These are phyloP conservation scores for Rhagonycha lutea DNA, from an alignment of 2,888 invertebrate species.

Conservation along the genomic window DNA sequence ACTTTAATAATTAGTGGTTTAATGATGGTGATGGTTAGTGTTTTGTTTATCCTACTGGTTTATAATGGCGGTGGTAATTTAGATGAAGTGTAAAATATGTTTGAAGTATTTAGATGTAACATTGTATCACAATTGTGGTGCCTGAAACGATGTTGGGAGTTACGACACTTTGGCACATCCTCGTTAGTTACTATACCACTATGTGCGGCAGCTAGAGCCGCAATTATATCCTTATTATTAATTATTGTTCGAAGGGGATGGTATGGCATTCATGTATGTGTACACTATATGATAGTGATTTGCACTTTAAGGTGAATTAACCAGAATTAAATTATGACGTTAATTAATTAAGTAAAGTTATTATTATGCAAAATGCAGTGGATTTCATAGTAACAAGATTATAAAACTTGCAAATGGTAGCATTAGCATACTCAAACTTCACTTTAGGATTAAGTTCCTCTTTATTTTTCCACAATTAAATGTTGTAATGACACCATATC, in stretches of 20 bases:
- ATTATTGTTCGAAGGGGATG: conserved; percentile 19
- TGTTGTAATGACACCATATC: not conserved
- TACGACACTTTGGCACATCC: conserved; percentile 4
- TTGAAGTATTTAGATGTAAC: conserved; percentile 7
- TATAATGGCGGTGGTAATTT: not conserved
- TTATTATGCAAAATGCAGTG: conserved; percentile 15
- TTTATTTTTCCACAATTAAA: not conserved
- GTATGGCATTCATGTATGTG: conserved; percentile 1
- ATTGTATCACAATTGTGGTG: conserved; percentile 16
- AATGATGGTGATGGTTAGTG: not conserved
- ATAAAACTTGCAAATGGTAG: not conserved
- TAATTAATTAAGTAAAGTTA: conserved; percentile 17
- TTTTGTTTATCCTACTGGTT: not conserved
- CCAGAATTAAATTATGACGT: conserved; percentile 14
- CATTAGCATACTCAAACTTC: not conserved
- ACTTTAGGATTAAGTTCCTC: not conserved
- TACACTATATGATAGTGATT: not conserved
- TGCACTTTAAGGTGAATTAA: conserved; percentile 12
- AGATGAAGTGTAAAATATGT: not conserved
- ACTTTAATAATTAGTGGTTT: not conserved
- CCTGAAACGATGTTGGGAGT: conserved; percentile 7
- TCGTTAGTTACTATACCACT: conserved; percentile 8
- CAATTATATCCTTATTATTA: conserved; percentile 26
- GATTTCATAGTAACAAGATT: conserved; percentile 7
- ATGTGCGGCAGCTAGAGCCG: conserved; percentile 14